Evolutionary conservation across 1,140 invertebrate species (phyloP), one percentile per base, ranked within the genome.

Genomic region (Notospermus geniculatus): DNA sequence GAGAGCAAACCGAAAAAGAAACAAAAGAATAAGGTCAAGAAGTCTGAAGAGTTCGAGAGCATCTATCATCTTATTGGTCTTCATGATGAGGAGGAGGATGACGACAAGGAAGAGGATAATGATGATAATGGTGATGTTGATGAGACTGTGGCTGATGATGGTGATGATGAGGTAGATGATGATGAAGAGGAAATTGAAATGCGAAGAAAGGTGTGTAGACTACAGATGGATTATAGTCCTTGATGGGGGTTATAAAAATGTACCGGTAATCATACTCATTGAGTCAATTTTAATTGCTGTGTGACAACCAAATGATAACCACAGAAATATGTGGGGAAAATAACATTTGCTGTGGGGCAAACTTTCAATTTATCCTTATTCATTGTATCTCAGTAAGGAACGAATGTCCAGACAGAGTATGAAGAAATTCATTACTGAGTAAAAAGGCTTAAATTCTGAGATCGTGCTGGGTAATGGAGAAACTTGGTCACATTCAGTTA

Each of bases 401-500:
- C 27, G 52, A 27, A 62, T 17, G 46, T 55, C 19, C 28, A 56
- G 23, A 50, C 56, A 28, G 39, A n/a, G 54, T 54, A 17, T 41
- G 45, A 57, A 58, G 61, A 43, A 43, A 43, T n/a, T 43, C n/a
- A n/a, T n/a, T 15, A 30, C 22, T 22, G 9, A 7, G 9, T 11
- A 22, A 11, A 9, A 23, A 13, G 54, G 43, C 9, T 57, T n/a
- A 27, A 56, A 56, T n/a, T n/a, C n/a, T n/a, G n/a, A n/a, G n/a
- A n/a, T n/a, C n/a, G n/a, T n/a, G n/a, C n/a, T n/a, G 41, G 59
- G 64, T 28, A 45, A 25, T 46, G 28, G 39, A n/a, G 46, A 59
- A 9, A 60, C 45, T 43, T 60, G 57, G 61, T n/a, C 17, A 23
- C 17, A 54, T 23, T 53, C 23, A n/a, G 15, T 27, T 27, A 13